Evolutionary conservation across 1,140 invertebrate genomes (phyloP), one percentile per base, ranked within the genome.

Genomic region (Apis dorsata): DNA sequence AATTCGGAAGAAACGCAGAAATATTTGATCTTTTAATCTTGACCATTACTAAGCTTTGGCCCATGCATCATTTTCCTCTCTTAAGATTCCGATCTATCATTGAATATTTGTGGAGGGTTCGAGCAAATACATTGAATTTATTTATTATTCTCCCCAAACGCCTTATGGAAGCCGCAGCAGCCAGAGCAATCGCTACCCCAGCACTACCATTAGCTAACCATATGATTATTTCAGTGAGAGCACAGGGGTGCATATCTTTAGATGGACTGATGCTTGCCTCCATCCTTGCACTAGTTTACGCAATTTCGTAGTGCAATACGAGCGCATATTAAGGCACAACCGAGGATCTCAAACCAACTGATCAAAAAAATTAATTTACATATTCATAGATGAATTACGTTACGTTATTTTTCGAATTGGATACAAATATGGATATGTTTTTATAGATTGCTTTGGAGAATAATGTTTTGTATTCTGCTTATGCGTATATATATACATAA

Each of bases 141-240:
- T 93, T 93, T 93, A 93, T 93, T 93, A 92, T 90, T 89, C 86
- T 84, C 82, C 65, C 68, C 44, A 86, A 70, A 71, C 75, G 81
- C 79, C 82, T 71, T 77, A 71, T 80, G 73, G 63, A 90, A 89
- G 85, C 86, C 85, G 91, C 83, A 90, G 85, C 85, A 81, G 88
- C 85, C 87, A 44, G 88, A 89, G 90, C 91, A 92, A 91, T 91
- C 90, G 91, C 90, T 89, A 91, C 91, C 91, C 91, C 81, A 87
- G 81, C 83, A 82, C 82, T 82, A 85, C 92, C 92, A 94, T 94
- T 93, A 94, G 92, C 92, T 94, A 94, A 94, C 92, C 93, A 94
- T 94, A 94, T 94, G 93, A 93, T 94, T 94, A 94, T 93, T 93
- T 94, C 92, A 92, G 92, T 85, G 75, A 92, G 88, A 88, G 85